Percentiles rank a stretch among this genome's conserved stretches.
Evolutionary conservation across 1,140 invertebrate genomes (phyloP).

Genomic region (Panagrolaimus sp.): DNA sequence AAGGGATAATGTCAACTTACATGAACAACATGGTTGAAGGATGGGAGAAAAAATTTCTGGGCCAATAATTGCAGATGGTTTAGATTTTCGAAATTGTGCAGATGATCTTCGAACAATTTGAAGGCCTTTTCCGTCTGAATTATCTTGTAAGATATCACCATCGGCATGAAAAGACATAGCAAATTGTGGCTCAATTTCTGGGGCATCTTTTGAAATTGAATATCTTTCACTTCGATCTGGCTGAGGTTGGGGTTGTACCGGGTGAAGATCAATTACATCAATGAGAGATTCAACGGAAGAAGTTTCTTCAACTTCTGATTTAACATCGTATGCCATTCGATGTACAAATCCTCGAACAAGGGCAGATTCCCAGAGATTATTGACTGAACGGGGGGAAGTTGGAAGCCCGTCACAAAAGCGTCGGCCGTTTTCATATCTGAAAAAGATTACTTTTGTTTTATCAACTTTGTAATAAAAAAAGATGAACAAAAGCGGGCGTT

Average conservation of each 20-base stretch:
- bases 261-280: constrained; percentile 23
- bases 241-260: neutral
- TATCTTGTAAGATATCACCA: neutral
- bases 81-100: constrained; percentile 4
- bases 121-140: neutral
- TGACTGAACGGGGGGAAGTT: constrained; percentile 11
- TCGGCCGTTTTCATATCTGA: constrained; percentile 20
- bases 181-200: neutral
- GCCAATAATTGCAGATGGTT: neutral
- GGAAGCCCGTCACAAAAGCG: constrained; percentile 14
- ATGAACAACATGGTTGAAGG: constrained; percentile 17
- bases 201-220: neutral
- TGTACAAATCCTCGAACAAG: constrained; percentile 19
- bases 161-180: neutral
- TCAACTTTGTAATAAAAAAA: no score
- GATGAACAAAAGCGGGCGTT: no score
- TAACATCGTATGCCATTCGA: constrained; percentile 10
- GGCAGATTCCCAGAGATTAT: constrained; percentile 7
- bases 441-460: neutral
- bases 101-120: constrained; percentile 16
- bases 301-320: constrained; percentile 18
- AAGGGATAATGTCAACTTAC: no score
- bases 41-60: constrained; percentile 11
- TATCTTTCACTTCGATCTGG: neutral
- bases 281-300: constrained; percentile 20